Evolutionary conservation across 2,797 vertebrate genomes (phyloP), one percentile per base, ranked within the genome.

Genomic region (Lemur catta): DNA sequence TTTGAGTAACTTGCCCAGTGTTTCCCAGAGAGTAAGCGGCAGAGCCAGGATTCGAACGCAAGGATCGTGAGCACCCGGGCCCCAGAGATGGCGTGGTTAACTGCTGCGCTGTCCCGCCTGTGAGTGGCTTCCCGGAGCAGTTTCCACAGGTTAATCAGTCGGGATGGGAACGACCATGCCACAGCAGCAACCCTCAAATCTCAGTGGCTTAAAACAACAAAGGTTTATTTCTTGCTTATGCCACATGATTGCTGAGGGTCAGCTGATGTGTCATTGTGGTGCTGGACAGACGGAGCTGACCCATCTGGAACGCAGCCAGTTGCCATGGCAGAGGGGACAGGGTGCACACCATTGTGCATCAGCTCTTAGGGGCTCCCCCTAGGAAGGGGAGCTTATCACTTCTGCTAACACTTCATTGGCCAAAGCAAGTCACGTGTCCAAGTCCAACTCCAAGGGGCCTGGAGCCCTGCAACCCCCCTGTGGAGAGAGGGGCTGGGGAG

Each of bases 41-140:
- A 43, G 75, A 52, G 35, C 4, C 17, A n/a, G 84, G 50, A 33
- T 50, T 69, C 52, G 6, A 38, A 48, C 0, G 1, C 33, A 20
- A 46, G 30, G 17, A 74, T 46, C 1, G 0, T 24, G 13, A 15
- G 65, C 67, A 12, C 2, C 30, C 0, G 0, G 52, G 18, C 1
- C 33, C 48, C 24, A 0, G 84, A n/a, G 67, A 4, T 1, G 0
- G 22, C 14, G 1, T 13, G 2, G 35, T 63, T 15, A 30, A 4
- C 20, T 8, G 12, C 48, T 15, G 1, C 4, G 48, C 57, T 12
- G 7, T 9, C n/a, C 33, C 11, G 80, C 7, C 15, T 7, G 35
- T 4, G 1, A 2, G 12, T 26, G 63, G 33, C n/a, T 87, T 63
- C n/a, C 71, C 1, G 6, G 78, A 26, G 24, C 20, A 3, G 18